phyloP scores from a whole-genome alignment of 53 echinoderm and acorn worm genomes.

The Hippasteria phrygiana region DNA sequence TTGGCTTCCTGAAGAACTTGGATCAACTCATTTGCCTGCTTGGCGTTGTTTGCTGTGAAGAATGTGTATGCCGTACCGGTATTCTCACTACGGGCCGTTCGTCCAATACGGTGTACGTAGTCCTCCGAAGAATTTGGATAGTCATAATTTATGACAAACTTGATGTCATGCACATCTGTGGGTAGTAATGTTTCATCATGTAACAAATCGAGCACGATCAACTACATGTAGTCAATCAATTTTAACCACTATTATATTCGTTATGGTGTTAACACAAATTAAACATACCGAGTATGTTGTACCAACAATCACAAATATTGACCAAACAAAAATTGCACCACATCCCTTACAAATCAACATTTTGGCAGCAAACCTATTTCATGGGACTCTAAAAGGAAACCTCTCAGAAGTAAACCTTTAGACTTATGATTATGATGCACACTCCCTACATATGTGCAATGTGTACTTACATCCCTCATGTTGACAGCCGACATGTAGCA shows the following conservation, averaged over 20 bases:
- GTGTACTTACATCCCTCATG: constrained; percentile 66
- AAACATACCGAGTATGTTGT: neutral
- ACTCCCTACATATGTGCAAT: constrained; percentile 65
- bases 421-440: constrained; percentile 62
- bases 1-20: constrained; percentile 89
- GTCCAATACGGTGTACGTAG: constrained; percentile 99
- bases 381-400: too few relatives aligned
- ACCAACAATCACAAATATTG: neutral
- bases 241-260: neutral
- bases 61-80: constrained; percentile 99
- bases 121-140: constrained; percentile 97
- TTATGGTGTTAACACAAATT: neutral
- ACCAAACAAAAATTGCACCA: neutral
- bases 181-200: neutral
- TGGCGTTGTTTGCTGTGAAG: constrained; percentile 86
- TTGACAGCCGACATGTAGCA: constrained; percentile 54
- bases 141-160: constrained; percentile 99
- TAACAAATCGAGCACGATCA: neutral
- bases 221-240: too few relatives aligned
- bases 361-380: neutral
- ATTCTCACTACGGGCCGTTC: constrained; percentile 91
- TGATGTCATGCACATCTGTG: constrained; percentile 97
- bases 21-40: constrained; percentile 89
- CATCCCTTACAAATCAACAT: neutral
- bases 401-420: constrained; percentile 24